Conservation (phyloP, 1,140 invertebrate genomes). For the Rhopalosiphum padi region DNA sequence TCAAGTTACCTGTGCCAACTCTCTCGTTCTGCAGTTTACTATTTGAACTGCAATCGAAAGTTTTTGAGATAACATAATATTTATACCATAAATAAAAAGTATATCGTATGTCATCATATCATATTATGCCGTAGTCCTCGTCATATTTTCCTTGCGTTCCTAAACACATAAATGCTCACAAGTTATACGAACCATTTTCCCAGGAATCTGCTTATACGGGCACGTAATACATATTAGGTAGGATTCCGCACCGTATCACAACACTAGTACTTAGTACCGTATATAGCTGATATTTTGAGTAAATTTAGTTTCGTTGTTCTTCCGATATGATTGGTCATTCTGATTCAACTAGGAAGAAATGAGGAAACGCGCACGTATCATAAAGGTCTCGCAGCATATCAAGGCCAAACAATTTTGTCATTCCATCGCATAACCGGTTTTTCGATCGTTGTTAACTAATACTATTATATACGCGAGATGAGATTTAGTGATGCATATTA, state of each 20-base stretch:
- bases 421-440: constrained; percentile 46
- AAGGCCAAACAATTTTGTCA: constrained; percentile 53
- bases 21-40: neutral
- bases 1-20: neutral
- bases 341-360: constrained; percentile 43
- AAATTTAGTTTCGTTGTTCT: neutral
- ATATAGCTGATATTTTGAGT: neutral
- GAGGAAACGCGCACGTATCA: neutral
- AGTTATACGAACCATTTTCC: neutral
- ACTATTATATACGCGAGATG: neutral
- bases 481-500: neutral
- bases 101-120: neutral
- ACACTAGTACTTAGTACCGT: neutral
- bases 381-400: constrained; percentile 33
- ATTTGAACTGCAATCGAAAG: neutral
- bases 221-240: neutral
- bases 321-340: neutral
- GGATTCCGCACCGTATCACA: neutral
- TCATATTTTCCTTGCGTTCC: neutral
- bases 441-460: neutral
- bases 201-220: neutral
- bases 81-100: neutral
- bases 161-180: neutral
- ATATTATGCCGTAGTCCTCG: neutral
- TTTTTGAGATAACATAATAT: neutral